Evolutionary conservation across 2,113 vertebrate species (phyloP), one percentile per base, ranked within the genome.

Genomic region (Rhynchomys soricoides): DNA sequence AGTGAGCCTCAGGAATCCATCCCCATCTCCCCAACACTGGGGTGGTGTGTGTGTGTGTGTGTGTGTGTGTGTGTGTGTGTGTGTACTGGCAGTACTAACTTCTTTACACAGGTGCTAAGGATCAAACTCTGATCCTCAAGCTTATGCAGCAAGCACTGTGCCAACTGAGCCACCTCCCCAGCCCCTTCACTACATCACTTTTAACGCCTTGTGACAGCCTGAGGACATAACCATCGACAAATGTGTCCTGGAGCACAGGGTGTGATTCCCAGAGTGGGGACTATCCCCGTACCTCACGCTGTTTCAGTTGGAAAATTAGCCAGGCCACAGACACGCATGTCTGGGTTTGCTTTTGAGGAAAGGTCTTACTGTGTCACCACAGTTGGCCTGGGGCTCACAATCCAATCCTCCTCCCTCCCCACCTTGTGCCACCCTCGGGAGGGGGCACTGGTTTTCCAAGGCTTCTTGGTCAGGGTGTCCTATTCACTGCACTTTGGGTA

Each of bases 181-280:
- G 17, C 31, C 48, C 17, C 79, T 48, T 96, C 75, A 79, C 34
- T 5, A 0, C 6, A 0, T 78, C 29, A 21, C n/a, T 95, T 96
- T 95, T 90, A 92, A 90, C 22, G 91, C 79, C 86, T 96, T 55
- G 91, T 91, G 88, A 97, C 91, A 62, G 66, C 31, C n/a, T 83
- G 68, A 96, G 91, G 57, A 66, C 31, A 34, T 89, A 87, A 48
- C 43, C 92, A 77, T 26, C 57, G 74, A 45, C 62, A 29, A 52
- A 85, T 2, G 31, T 97, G 93, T 96, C 89, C 45, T 91, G 24
- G 40, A 52, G 85, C 83, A 59, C 62, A 89, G 73, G 86, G 0
- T 81, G 82, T 92, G 57, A 81, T 66, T 97, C 97, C 78, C 89
- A 85, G 85, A 50, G 34, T 37, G 52, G 74, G 19, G 45, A 7